Percentiles rank a stretch among this genome's conserved stretches.
phyloP scores from a whole-genome alignment of 2,113 vertebrate species.

The Trochalopteron elliotii region DNA sequence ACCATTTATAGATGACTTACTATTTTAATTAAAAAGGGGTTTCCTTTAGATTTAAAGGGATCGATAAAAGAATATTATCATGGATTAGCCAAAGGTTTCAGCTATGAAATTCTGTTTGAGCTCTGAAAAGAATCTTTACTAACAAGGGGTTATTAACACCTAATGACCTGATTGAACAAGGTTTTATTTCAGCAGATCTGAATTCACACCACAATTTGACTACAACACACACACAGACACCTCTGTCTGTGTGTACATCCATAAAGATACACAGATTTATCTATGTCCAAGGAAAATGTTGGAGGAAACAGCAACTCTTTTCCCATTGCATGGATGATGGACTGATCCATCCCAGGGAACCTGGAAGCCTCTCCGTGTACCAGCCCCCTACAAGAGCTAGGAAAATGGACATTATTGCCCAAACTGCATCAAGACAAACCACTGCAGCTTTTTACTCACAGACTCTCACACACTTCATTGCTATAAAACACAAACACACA shows the following conservation, averaged over 20 bases:
- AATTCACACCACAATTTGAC: background rate
- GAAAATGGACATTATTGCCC: accelerated
- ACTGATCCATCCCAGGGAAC: background rate
- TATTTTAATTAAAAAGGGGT: background rate
- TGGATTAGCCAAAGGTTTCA: background rate
- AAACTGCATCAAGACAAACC: background rate
- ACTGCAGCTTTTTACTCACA: too few relatives aligned
- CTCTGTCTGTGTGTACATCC: background rate
- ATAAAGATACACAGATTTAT: background rate
- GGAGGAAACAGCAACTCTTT: background rate
- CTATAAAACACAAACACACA: accelerated
- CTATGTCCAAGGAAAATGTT: accelerated
- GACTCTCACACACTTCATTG: accelerated
- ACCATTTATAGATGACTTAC: background rate
- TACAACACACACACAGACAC: too few relatives aligned
- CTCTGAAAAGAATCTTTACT: background rate
- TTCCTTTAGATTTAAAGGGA: background rate
- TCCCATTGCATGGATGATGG: background rate
- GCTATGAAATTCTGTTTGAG: background rate
- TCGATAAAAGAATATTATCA: background rate
- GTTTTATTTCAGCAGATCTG: background rate
- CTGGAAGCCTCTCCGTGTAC: background rate
- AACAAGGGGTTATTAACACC: background rate
- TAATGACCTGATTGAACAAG: background rate
- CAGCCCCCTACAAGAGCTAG: accelerated